Base-by-base conservation (phyloP, 2,113 vertebrate species). In the Aphelocoma coerulescens region DNA sequence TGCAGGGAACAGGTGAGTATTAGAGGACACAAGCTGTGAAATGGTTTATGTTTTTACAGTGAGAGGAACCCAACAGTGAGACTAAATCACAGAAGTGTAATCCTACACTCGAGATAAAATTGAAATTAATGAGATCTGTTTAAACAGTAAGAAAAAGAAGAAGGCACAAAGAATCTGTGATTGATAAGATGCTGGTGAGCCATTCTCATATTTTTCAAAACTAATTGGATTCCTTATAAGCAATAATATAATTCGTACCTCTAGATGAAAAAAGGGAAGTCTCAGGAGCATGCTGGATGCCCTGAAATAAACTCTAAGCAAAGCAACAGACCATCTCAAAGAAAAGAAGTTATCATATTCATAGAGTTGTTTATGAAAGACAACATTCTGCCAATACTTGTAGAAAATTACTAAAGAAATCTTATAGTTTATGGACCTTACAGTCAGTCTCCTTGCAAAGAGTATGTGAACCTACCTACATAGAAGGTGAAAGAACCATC, bases 361-460 rank as follows among this genome's bases (percentile, higher is more conserved):
- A 16, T 46, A 55, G 12, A 11, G 44, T 61, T 26, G 12, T 18
- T 81, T 65, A 81, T 30, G 27, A 59, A 77, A 71, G 37, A 82
- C 15, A 66, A n/a, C 3, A 57, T 24, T 72, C 21, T 73, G 41
- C 15, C 41, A 49, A 28, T 43, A 76, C 6, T 72, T 63, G 8
- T 37, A 15, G 28, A 59, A 91, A 78, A 81, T 22, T 55, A 32
- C 26, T n/a, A 13, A 85, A 77, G 33, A 81, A 88, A n/a, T 4
- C 4, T 0, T 2, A 26, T 5, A 69, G 9, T 10, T 77, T 68
- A 44, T 7, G 7, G 19, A 63, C 4, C 4, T 68, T 35, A 48
- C 18, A 76, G 13, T 28, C 43, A 39, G 33, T 59, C 33, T 85
- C 24, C 6, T 67, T 8, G 43, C 20, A 74, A 78, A 30, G 24